Percentiles rank a stretch among this genome's conserved stretches.
These are phyloP conservation scores for Chamaetylas fuelleborni DNA, from an alignment of 2,113 vertebrate genomes.

Conservation along the genomic window DNA sequence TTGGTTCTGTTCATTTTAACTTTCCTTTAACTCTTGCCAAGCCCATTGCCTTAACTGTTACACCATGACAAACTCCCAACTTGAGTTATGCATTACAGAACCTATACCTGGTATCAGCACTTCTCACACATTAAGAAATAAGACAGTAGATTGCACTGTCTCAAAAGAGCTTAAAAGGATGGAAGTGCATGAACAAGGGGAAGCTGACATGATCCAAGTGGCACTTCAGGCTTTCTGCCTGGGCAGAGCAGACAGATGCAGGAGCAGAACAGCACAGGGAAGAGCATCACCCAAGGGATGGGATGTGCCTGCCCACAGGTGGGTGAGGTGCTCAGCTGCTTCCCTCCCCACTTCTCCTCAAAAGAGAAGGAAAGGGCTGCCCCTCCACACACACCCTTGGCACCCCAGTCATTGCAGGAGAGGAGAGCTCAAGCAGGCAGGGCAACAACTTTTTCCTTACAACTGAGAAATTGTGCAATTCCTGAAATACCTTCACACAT, in stretches of 20 bases:
- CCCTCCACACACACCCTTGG: accelerated
- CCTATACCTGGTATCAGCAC: background rate
- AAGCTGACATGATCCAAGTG: background rate
- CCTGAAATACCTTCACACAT: background rate
- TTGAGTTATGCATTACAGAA: background rate
- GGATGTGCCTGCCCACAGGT: background rate
- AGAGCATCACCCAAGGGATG: background rate
- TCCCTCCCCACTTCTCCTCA: background rate
- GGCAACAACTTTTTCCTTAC: background rate
- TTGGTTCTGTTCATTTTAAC: background rate
- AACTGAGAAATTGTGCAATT: background rate
- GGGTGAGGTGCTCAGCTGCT: background rate
- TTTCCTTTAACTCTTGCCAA: background rate
- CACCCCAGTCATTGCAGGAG: background rate
- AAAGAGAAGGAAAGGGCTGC: background rate
- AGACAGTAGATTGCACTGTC: background rate
- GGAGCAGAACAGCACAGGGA: background rate
- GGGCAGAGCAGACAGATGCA: background rate
- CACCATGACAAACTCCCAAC: background rate
- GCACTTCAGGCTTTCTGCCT: background rate
- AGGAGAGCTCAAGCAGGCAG: background rate
- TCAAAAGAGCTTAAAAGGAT: background rate
- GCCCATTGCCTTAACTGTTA: background rate
- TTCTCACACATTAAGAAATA: background rate
- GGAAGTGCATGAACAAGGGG: background rate